A percentile compares a stretch with the other conserved stretches of the same genome.
phyloP scores from a whole-genome alignment of 2,888 invertebrate species.

The Doris montereyensis region DNA sequence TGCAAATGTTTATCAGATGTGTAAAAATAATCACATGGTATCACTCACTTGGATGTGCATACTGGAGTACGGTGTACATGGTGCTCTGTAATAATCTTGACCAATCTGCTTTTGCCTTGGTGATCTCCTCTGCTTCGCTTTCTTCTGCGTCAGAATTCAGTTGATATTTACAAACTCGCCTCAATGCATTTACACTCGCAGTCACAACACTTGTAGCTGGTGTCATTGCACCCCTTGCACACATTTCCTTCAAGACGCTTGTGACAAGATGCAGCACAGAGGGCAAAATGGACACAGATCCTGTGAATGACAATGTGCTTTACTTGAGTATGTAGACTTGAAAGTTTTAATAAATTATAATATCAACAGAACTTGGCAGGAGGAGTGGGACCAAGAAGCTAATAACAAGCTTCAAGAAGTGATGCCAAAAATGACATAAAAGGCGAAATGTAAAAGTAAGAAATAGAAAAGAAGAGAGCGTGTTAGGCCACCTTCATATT shows the following conservation, averaged over 20 bases:
- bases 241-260: slow-evolving; percentile 89
- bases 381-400: too few relatives aligned
- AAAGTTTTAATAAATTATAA: not conserved
- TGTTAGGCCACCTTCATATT: too few relatives aligned
- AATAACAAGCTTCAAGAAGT: too few relatives aligned
- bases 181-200: slow-evolving; percentile 85
- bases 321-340: not conserved
- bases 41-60: slow-evolving; percentile 76
- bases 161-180: slow-evolving; percentile 76
- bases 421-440: not conserved
- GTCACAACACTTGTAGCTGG: slow-evolving; percentile 79
- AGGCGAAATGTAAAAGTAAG: too few relatives aligned
- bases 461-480: too few relatives aligned
- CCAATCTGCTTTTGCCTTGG: slow-evolving; percentile 77
- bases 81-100: slow-evolving; percentile 88
- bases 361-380: too few relatives aligned
- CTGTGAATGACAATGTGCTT: slow-evolving; percentile 72
- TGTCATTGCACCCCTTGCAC: slow-evolving; percentile 76
- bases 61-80: slow-evolving; percentile 89
- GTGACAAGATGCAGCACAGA: slow-evolving; percentile 92
- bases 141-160: slow-evolving; percentile 80
- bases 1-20: too few relatives aligned
- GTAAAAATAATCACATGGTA: too few relatives aligned
- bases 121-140: slow-evolving; percentile 71
- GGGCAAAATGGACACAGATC: slow-evolving; percentile 89